These are phyloP conservation scores for Pardalotus punctatus DNA, from an alignment of 2,113 vertebrate species.

Conservation along the genomic window DNA sequence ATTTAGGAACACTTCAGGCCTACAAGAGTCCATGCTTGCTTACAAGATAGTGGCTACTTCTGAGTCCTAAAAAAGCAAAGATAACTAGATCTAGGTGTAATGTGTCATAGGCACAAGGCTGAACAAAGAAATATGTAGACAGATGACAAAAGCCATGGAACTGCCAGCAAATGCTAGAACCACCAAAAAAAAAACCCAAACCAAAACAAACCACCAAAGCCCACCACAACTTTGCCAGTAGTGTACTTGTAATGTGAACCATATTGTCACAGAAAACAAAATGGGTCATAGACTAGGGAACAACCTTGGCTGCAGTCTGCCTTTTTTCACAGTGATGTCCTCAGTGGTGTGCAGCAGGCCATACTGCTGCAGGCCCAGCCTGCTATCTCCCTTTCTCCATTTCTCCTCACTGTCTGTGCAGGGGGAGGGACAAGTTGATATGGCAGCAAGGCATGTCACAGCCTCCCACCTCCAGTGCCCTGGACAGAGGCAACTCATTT, in stretches of 20 bases:
- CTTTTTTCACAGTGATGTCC: neutral
- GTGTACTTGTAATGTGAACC: neutral
- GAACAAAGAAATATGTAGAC: conserved; percentile 58
- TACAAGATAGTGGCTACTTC: neutral
- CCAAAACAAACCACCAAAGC: neutral
- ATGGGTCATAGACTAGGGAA: neutral
- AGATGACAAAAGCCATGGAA: conserved; percentile 56
- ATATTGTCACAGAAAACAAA: neutral
- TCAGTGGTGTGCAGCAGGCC: neutral
- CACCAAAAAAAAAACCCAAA: neutral
- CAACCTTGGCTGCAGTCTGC: neutral
- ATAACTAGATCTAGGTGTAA: conserved; percentile 40
- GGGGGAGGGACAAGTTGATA: neutral
- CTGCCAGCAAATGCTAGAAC: conserved; percentile 36
- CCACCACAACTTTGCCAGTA: neutral
- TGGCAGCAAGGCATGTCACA: neutral
- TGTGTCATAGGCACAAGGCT: conserved; percentile 59
- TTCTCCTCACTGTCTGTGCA: neutral
- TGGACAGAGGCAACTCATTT: neutral
- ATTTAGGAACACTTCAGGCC: neutral
- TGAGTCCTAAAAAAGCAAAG: conserved; percentile 38
- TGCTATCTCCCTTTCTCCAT: neutral
- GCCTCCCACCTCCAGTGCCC: neutral
- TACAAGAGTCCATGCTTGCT: neutral
- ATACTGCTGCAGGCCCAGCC: neutral